Evolutionary conservation across 2,888 invertebrate species (phyloP), one percentile per base, ranked within the genome.

Genomic region (Yponomeuta sedellus): DNA sequence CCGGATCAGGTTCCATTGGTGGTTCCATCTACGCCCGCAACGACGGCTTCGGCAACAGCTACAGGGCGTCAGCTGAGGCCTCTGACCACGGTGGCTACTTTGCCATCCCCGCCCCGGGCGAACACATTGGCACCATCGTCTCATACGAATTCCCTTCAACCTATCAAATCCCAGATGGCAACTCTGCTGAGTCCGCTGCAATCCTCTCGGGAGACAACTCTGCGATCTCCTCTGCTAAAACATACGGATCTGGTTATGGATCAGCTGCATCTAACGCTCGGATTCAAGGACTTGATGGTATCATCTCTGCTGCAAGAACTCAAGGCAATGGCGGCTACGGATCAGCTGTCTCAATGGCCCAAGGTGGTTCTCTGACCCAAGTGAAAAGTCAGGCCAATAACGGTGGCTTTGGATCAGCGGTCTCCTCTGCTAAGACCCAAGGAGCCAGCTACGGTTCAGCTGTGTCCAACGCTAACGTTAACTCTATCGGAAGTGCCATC

Each of bases 131-230:
- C 0, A 78, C 81, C 12, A 74, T 88, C 65, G 74, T 87, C 68
- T 77, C 88, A 8, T 88, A 89, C 73, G 77, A 85, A 68, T 86
- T 83, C 75, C 82, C 83, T 64, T 81, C 75, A 12, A 74, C 68
- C 66, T 78, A 78, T 66, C 74, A 75, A 65, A 62, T 75, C 16
- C 66, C 77, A 68, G 39, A 25, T 12, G 68, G 71, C 0, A 69
- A 75, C 11, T 72, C 74, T 22, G 88, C 86, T 10, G 75, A 86
- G 66, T 86, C 88, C 0, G 75, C 79, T 3, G 85, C 87, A 61
- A 66, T 71, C 40, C 68, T 74, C 61, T 79, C 85, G 69, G 83
- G 80, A 6, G 86, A 82, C 5, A 88, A 86, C 22, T 69, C 71
- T 20, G 85, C 87, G 12, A 73, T 44, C 19, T 66, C 66, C 3